A percentile compares a stretch with the other conserved stretches of the same genome.
These are phyloP conservation scores for Therioaphis trifolii DNA, from an alignment of 2,888 invertebrate genomes.

Conservation along the genomic window DNA sequence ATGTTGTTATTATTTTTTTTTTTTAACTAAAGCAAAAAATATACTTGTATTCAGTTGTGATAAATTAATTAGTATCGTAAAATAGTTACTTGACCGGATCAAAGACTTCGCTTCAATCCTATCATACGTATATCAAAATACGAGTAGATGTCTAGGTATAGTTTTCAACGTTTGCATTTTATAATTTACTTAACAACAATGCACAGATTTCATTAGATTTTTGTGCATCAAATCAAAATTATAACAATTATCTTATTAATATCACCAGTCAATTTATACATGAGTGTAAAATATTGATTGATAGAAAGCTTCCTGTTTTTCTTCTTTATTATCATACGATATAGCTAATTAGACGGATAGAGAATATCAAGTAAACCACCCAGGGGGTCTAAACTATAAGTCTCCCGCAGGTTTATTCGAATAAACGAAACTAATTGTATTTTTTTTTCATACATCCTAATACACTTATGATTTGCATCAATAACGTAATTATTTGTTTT, in stretches of 20 bases:
- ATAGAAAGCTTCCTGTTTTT: constrained; percentile 13
- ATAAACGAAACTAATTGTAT: constrained; percentile 5
- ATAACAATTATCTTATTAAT: neutral
- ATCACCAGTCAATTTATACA: neutral
- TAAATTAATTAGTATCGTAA: too few relatives aligned
- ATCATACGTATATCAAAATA: neutral
- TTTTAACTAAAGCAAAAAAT: too few relatives aligned
- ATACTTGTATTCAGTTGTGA: too few relatives aligned
- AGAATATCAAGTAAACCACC: neutral
- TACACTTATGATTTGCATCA: neutral
- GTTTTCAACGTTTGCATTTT: too few relatives aligned
- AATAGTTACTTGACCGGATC: too few relatives aligned
- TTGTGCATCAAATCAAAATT: too few relatives aligned
- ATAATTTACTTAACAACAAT: neutral
- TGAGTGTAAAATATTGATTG: neutral
- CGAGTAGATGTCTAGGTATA: neutral
- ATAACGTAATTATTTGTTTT: constrained; percentile 4
- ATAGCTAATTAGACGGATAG: neutral
- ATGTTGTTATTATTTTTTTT: too few relatives aligned
- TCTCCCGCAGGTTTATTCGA: constrained; percentile 3
- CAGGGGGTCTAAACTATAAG: constrained; percentile 24
- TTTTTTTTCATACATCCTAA: constrained; percentile 8
- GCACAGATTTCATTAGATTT: neutral
- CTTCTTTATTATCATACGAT: neutral
- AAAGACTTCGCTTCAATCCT: neutral